Base-by-base conservation (phyloP, 2,888 invertebrate genomes). In the Ormyrus labotus region DNA sequence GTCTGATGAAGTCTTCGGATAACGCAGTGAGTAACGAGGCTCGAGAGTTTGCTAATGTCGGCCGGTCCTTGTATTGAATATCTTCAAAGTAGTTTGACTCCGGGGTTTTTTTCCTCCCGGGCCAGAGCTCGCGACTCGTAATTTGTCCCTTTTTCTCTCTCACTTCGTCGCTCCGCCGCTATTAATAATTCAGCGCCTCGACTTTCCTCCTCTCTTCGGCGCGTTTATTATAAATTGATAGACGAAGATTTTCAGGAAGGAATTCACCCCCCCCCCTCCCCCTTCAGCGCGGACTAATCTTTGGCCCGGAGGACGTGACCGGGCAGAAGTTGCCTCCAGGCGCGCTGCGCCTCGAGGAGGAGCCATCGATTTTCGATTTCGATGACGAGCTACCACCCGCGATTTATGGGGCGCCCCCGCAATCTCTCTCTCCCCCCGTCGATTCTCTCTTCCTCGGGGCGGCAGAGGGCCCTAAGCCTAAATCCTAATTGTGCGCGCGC, bases 21-120 rank as follows among this genome's bases (percentile, higher is more conserved):
- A 79, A 57, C 63, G 68, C 11, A 65, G 65, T 72, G 72, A 80
- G 68, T 76, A 76, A 80, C 76, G 80, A 80, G 80, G 53, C 80
- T 68, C 67, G 64, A 67, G 64, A 74, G 74, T 74, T 79, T 5
- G 63, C 61, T 48, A 48, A 67, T 70, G 50, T 53, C 11, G 45
- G 50, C 9, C 34, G n/a, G 47, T 57, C 55, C 67, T 10, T 63
- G 67, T 72, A 78, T 78, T 78, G 67, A 72, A 72, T 72, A 72
- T 48, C 64, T 34, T 50, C 47, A 34, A 63, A 70, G 67, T 61
- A 68, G 10, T 53, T 45, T 11, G 11, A 10, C 55, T 11, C 5
- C 34, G 34, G 34, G 3, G 34, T 55, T 63, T 64, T 64, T 64
- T 48, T 4, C 34, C 4, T 4, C 34, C 4, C 34, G 0, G 3